Conservation (phyloP, 2,888 invertebrate genomes). For the Seira musarum region DNA sequence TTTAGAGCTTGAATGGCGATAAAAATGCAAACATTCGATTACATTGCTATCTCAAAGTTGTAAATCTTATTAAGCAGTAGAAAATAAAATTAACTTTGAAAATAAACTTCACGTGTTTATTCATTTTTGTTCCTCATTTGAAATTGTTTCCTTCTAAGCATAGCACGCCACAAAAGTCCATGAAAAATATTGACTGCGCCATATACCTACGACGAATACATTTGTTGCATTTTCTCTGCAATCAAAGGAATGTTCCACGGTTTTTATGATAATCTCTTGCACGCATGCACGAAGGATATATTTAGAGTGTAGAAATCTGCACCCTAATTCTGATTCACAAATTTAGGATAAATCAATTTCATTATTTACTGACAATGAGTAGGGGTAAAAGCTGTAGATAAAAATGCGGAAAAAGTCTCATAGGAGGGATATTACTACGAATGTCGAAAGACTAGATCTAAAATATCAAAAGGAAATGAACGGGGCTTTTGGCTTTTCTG, state of each 20-base stretch:
- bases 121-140: neutral
- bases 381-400: neutral
- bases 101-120: slow-evolving; percentile 37
- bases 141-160: too few species aligned
- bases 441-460: neutral
- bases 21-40: slow-evolving; percentile 55
- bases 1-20: slow-evolving; percentile 46
- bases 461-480: neutral
- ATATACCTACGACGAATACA: neutral
- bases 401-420: slow-evolving; percentile 14
- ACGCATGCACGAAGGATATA: neutral
- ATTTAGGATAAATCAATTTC: slow-evolving; percentile 13
- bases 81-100: slow-evolving; percentile 39
- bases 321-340: neutral
- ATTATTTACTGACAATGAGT: too few species aligned
- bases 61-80: slow-evolving; percentile 52
- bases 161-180: too few species aligned
- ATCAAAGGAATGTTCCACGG: neutral
- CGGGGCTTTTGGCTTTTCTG: neutral
- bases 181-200: too few species aligned
- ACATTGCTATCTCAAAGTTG: slow-evolving; percentile 37
- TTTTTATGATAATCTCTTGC: neutral
- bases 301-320: neutral
- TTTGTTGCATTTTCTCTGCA: slow-evolving; percentile 7
- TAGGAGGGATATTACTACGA: neutral